Evolutionary conservation across 2,797 vertebrate genomes (phyloP).

Genomic region (Hafferia zeledoni): DNA sequence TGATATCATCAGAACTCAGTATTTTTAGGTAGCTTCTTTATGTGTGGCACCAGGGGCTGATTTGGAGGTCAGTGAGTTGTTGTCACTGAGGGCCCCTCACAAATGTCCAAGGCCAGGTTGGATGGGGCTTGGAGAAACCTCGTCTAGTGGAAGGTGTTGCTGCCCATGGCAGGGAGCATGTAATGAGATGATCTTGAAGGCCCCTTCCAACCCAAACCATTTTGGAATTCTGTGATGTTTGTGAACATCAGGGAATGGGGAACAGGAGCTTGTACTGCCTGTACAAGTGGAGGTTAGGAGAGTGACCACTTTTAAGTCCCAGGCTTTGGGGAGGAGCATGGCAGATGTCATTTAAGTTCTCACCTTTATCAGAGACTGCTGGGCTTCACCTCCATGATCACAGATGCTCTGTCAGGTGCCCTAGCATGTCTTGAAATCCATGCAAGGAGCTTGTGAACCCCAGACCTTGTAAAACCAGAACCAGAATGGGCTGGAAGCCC

Average conservation of each 20-base stretch:
- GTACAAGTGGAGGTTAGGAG: neutral
- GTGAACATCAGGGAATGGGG: accelerated
- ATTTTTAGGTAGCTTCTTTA: neutral
- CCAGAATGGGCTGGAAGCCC: neutral
- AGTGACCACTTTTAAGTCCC: neutral
- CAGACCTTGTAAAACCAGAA: neutral
- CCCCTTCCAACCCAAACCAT: neutral
- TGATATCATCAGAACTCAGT: neutral
- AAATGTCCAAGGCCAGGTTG: neutral
- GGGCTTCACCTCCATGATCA: neutral
- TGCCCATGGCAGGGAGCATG: neutral
- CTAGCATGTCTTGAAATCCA: neutral
- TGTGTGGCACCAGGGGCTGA: neutral
- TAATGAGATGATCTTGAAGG: neutral
- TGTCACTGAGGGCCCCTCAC: neutral
- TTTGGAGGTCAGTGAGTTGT: neutral
- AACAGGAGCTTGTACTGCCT: neutral
- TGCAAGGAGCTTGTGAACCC: neutral
- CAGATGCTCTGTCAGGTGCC: neutral
- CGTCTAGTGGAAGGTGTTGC: neutral
- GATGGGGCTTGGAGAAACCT: neutral
- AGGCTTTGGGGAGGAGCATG: accelerated
- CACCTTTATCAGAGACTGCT: neutral
- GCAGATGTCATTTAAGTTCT: neutral
- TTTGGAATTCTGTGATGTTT: neutral